Evolutionary conservation across 37 sponge, comb jelly and placozoan genomes (phyloP), one percentile per base, ranked within the genome.

Genomic region (Halisarca cf. caerulea): DNA sequence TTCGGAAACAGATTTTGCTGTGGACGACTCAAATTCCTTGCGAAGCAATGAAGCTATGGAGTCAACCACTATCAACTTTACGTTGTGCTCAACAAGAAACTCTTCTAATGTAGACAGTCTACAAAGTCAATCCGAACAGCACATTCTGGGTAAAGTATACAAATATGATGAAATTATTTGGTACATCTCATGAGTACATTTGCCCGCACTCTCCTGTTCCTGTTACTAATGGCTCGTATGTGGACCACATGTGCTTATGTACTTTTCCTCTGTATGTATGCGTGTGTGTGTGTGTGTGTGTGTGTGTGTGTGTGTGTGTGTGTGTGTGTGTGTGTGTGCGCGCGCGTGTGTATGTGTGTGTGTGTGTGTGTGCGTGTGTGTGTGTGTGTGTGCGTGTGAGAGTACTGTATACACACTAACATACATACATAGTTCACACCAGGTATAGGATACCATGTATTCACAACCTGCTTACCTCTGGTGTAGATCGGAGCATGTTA

Each of bases 31-130:
- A 87, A 84, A 95, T 55, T 95, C 95, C 71, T 86, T 91, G 60
- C 95, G 51, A 9, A 87, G 70, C 21, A 87, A 66, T 17, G 87
- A 84, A 14, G 95, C 95, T 18, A 95, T 62, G 23, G 92, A 91
- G 58, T 95, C 95, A 32, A 95, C 70, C 23, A 95, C 66, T 0
- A 94, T 78, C 34, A 93, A 80, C 47, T 83, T 80, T 4, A 85
- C 68, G 6, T 43, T 62, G 0, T 20, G 59, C 2, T 66, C 60
- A 38, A 77, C 82, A 28, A 93, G 28, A 17, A 42, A 25, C 81
- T 83, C 75, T 30, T 86, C 90, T 11, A 88, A 37, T 23, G n/a
- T 40, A 33, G 25, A 15, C 35, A 82, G 55, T 30, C 82, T 87
- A 53, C 21, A 71, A 53, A 18, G n/a, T 2, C 2, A 78, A 33